A percentile compares a stretch with the other conserved stretches of the same genome.
These are phyloP conservation scores for Nymphicus hollandicus DNA, from an alignment of 2,113 vertebrate genomes.

Conservation along the genomic window DNA sequence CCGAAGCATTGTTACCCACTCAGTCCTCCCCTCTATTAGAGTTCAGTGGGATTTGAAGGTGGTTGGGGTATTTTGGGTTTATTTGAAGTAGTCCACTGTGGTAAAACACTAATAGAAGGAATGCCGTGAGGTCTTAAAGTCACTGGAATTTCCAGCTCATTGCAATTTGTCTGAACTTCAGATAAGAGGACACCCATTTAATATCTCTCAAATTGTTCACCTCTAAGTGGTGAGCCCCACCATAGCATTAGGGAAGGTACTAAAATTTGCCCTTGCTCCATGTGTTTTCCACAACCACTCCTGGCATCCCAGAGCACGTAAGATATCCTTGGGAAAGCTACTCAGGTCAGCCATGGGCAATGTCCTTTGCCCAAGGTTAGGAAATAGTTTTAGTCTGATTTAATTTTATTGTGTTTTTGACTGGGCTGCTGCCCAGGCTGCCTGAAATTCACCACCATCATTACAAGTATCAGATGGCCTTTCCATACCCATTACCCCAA, in stretches of 20 bases:
- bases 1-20: background rate
- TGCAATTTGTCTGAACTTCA: background rate
- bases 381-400: background rate
- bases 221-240: background rate
- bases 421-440: background rate
- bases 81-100: background rate
- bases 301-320: background rate
- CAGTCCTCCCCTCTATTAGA: background rate
- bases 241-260: background rate
- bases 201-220: background rate
- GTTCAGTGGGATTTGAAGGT: background rate
- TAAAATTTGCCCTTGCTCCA: background rate
- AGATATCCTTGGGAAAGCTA: background rate
- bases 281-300: background rate
- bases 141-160: constrained; percentile 1
- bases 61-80: background rate
- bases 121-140: background rate
- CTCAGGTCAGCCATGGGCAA: background rate
- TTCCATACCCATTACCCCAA: background rate
- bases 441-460: background rate
- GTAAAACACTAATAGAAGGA: background rate
- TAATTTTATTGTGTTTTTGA: background rate
- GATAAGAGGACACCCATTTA: background rate
- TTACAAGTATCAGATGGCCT: background rate
- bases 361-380: background rate